phyloP scores from a whole-genome alignment of 2,797 vertebrate genomes.

The Argentina silus region DNA sequence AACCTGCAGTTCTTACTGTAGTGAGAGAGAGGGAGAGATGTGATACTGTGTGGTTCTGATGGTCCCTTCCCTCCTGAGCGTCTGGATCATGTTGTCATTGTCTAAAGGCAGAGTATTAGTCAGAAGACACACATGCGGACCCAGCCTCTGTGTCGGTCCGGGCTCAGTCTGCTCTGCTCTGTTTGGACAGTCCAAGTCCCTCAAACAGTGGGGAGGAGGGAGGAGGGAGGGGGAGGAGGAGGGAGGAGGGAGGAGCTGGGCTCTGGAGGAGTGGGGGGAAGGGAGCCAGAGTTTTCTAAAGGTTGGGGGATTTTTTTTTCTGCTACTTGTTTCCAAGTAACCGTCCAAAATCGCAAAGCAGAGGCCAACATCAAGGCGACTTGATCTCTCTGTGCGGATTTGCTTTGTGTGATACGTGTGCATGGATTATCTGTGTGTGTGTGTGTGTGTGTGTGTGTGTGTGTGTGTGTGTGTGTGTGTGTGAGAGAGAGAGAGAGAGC shows the following conservation, averaged over 20 bases:
- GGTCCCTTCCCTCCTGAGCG: too few species aligned
- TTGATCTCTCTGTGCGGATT: constrained; percentile 35
- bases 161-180: constrained; percentile 14
- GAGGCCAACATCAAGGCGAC: constrained; percentile 56
- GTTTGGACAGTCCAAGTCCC: constrained; percentile 32
- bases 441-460: constrained; percentile 42
- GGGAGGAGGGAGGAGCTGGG: constrained; percentile 25
- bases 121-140: constrained; percentile 30
- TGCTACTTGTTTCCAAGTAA: constrained; percentile 72
- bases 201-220: constrained; percentile 3
- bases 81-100: constrained; percentile 19
- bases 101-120: constrained; percentile 45
- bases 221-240: constrained; percentile 10
- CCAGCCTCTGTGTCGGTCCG: constrained; percentile 7
- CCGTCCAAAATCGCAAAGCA: constrained; percentile 56
- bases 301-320: constrained; percentile 42
- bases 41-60: not conserved
- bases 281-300: constrained; percentile 53
- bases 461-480: constrained; percentile 1
- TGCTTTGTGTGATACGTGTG: constrained; percentile 31
- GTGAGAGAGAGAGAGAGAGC: constrained; percentile 28
- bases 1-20: constrained; percentile 6
- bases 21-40: not conserved
- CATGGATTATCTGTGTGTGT: constrained; percentile 48
- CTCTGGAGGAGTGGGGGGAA: constrained; percentile 47